Evolutionary conservation across 2,113 vertebrate genomes (phyloP).

Genomic region (Upupa epops): DNA sequence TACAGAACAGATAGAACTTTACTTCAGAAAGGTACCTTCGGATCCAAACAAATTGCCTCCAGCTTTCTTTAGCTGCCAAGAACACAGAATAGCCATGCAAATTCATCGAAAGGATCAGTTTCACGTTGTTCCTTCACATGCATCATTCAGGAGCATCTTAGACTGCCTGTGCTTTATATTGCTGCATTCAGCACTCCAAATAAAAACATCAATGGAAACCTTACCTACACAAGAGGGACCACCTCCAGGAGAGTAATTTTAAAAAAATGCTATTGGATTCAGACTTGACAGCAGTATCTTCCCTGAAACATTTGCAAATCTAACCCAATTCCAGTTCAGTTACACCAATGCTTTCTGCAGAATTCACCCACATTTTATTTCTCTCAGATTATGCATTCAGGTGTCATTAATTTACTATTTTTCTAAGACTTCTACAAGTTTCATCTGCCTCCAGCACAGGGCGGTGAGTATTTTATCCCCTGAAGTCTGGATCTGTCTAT

Average conservation of each 20-base stretch:
- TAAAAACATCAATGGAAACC: constrained; percentile 35
- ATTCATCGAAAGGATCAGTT: constrained; percentile 59
- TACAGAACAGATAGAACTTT: neutral
- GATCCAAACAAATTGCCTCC: constrained; percentile 23
- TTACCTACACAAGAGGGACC: neutral
- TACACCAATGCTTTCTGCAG: neutral
- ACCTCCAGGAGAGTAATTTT: neutral
- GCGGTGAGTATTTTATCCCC: neutral
- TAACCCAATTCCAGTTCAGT: neutral
- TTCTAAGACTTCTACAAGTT: neutral
- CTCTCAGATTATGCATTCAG: neutral
- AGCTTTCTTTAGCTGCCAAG: constrained; percentile 17
- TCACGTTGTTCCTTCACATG: constrained; percentile 61
- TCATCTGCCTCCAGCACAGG: neutral
- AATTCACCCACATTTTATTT: neutral
- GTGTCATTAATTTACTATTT: neutral
- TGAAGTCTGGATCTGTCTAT: neutral
- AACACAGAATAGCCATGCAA: constrained; percentile 25
- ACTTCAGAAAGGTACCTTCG: neutral
- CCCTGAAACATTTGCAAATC: neutral
- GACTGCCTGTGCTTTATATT: constrained; percentile 32
- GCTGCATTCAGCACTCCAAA: constrained; percentile 44
- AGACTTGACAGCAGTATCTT: neutral
- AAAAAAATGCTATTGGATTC: neutral
- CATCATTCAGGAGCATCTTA: constrained; percentile 74